Conservation (phyloP, 2,113 vertebrate species). For the Melozone crissalis region DNA sequence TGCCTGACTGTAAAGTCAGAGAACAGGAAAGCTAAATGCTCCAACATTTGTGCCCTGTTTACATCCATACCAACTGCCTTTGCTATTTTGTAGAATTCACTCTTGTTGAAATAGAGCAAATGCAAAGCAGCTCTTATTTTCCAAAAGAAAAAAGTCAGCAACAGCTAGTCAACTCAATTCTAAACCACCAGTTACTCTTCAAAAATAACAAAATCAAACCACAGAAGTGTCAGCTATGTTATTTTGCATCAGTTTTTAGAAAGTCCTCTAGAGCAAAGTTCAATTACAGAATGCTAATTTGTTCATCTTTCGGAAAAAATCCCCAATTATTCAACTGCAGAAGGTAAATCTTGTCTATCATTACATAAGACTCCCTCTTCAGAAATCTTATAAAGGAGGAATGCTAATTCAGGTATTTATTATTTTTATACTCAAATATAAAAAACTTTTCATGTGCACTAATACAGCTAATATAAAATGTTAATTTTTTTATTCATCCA, state of each 20-base stretch:
- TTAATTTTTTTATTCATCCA: background rate
- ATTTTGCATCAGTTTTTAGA: background rate
- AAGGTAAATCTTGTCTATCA: background rate
- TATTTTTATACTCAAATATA: background rate
- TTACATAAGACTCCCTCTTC: background rate
- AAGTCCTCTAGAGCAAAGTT: conserved; percentile 12
- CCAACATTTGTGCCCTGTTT: conserved; percentile 30
- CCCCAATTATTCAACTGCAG: background rate
- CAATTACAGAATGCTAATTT: background rate
- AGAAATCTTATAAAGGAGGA: conserved; percentile 22
- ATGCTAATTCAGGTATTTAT: background rate
- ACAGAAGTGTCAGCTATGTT: background rate
- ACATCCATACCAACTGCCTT: conserved; percentile 50
- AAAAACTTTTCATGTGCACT: background rate
- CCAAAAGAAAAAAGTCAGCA: background rate
- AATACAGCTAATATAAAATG: background rate
- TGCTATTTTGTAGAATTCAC: conserved; percentile 46
- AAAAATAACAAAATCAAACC: conserved; percentile 33
- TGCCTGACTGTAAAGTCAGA: conserved; percentile 4
- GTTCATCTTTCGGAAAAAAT: background rate
- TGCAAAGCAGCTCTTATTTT: conserved; percentile 56
- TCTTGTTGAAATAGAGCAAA: conserved; percentile 60
- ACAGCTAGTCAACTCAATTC: conserved; percentile 3
- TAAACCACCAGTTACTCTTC: conserved; percentile 27
- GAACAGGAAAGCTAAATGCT: conserved; percentile 51